phyloP scores from a whole-genome alignment of 2,797 vertebrate genomes.

The Sternotherus odoratus region DNA sequence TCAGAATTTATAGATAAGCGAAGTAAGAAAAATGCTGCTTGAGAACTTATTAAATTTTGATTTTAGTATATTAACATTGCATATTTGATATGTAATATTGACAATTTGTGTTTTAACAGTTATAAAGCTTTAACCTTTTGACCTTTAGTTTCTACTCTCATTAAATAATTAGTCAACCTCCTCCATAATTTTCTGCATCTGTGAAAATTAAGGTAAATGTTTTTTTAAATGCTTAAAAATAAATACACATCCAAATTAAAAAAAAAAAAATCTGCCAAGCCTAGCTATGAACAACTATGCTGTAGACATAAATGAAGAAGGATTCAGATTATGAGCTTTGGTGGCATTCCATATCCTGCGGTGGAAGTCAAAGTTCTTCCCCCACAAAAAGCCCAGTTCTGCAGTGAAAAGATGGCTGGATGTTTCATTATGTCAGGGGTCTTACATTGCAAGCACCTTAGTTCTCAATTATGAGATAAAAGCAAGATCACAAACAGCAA shows the following conservation, averaged over 20 bases:
- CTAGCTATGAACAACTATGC: neutral
- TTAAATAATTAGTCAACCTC: neutral
- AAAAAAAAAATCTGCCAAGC: neutral
- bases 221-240: neutral
- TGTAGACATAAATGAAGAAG: neutral
- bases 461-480: slow-evolving; percentile 16
- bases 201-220: neutral
- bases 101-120: neutral
- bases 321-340: neutral
- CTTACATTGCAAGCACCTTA: slow-evolving; percentile 7
- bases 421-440: neutral
- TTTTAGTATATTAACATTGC: neutral
- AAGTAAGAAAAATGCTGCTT: neutral
- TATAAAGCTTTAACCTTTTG: neutral
- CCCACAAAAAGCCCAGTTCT: neutral
- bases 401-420: neutral
- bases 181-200: neutral
- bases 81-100: neutral
- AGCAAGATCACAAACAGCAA: slow-evolving; percentile 8
- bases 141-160: neutral
- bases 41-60: neutral
- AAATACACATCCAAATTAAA: neutral
- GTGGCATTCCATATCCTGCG: neutral
- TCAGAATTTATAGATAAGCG: neutral
- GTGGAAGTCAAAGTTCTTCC: fast-evolving